These are phyloP conservation scores for Athalia circularis DNA, from an alignment of 2,888 invertebrate species.

Conservation along the genomic window DNA sequence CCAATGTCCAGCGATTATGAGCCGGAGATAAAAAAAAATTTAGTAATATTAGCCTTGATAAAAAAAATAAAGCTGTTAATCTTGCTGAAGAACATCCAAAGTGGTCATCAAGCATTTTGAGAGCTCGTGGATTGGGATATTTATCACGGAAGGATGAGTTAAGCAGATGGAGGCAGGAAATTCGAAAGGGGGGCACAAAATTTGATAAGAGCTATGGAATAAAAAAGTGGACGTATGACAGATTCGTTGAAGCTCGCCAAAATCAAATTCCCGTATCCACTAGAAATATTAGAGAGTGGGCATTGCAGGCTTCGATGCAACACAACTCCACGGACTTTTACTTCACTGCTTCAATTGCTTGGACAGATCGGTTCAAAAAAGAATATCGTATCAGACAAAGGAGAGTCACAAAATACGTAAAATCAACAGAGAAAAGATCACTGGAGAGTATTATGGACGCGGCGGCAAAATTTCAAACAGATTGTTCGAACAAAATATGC, in stretches of 20 bases:
- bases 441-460: not conserved
- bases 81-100: slow-evolving; percentile 41
- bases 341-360: slow-evolving; percentile 26
- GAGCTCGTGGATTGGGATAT: slow-evolving; percentile 23
- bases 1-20: slow-evolving; percentile 13
- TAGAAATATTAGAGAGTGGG: slow-evolving; percentile 45
- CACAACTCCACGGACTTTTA: not conserved
- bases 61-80: slow-evolving; percentile 41
- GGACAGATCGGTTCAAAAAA: slow-evolving; percentile 38
- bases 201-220: slow-evolving; percentile 41
- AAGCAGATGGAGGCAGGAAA: slow-evolving; percentile 36
- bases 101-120: slow-evolving; percentile 38
- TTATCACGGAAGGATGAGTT: slow-evolving; percentile 18
- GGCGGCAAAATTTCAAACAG: not conserved
- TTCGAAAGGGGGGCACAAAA: slow-evolving; percentile 39
- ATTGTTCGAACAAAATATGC: not conserved
- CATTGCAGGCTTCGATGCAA: slow-evolving; percentile 43
- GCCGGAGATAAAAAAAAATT: not conserved
- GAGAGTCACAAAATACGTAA: not conserved
- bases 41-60: not conserved
- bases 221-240: slow-evolving; percentile 41
- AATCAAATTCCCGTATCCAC: slow-evolving; percentile 43
- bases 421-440: slow-evolving; percentile 5
- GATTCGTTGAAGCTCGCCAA: slow-evolving; percentile 44
- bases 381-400: slow-evolving; percentile 40